Evolutionary conservation across 1,140 invertebrate genomes (phyloP), one percentile per base, ranked within the genome.

Genomic region (Oncopeltus fasciatus): DNA sequence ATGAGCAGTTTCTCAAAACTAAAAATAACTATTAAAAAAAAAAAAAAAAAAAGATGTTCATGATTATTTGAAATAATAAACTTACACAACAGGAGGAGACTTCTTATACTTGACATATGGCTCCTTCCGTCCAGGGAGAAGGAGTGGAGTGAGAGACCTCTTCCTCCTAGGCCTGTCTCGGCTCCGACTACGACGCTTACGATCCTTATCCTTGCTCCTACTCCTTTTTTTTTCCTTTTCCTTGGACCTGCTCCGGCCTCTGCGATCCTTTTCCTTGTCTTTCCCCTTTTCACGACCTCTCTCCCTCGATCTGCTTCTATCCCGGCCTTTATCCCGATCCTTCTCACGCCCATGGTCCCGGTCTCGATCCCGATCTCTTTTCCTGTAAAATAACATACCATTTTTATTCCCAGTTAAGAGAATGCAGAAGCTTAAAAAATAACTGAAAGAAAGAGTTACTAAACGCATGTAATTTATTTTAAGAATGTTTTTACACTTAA

Each of bases 121-220:
- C 31, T 70, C 67, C 33, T 67, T 67, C 24, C 69, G 20, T 9
- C 66, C 72, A 3, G 76, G 74, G 28, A 78, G 70, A 2, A 74
- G 73, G 12, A 78, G 72, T 0, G 75, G 75, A 2, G 76, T 76
- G 4, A 77, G 67, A 0, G 76, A 77, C 65, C 76, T 71, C 65
- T 76, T 77, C 47, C 75, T 71, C 61, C 73, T 59, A 3, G 64
- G 60, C 46, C 60, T 61, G 28, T 61, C 60, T 18, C 64, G 29
- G 31, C 60, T 43, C 67, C 61, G 67, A 70, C 57, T 65, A 16
- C 59, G 61, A 72, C 63, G 64, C 71, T 31, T 74, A 70, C 60
- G 71, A 68, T 63, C 74, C 71, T 53, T 72, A 60, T 47, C 27
- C 51, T 73, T 73, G 8, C 73, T 29, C 72, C 64, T 65, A 70